Evolutionary conservation across 1,140 invertebrate genomes (phyloP).

Genomic region (Musca domestica): DNA sequence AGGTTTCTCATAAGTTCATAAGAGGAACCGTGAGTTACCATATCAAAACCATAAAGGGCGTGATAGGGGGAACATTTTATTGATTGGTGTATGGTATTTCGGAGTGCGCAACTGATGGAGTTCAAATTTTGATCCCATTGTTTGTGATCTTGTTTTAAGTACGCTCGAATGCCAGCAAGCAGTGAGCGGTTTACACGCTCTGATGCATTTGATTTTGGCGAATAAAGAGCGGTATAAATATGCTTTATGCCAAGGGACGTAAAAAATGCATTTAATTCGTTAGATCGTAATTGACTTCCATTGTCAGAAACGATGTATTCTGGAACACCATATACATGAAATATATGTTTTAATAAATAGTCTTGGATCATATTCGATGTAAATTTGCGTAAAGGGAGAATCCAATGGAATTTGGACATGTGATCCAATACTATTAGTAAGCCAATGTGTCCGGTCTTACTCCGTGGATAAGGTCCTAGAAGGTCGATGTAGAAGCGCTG

Average conservation of each 20-base stretch:
- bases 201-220: background rate
- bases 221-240: no score
- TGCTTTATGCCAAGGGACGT: background rate
- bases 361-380: background rate
- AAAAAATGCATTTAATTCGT: no score
- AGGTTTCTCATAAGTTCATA: slow-evolving; percentile 16
- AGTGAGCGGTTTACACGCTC: background rate
- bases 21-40: slow-evolving; percentile 21
- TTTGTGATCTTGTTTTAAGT: background rate
- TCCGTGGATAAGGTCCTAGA: background rate
- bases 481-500: slow-evolving; percentile 23
- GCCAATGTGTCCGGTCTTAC: background rate
- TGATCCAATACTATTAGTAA: background rate
- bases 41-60: slow-evolving; percentile 17
- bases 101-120: background rate
- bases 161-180: background rate
- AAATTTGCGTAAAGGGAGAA: slow-evolving; percentile 37
- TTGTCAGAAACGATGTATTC: background rate
- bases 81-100: background rate
- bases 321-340: background rate
- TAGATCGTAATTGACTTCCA: no score
- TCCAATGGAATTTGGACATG: slow-evolving; percentile 1
- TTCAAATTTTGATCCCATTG: background rate
- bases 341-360: background rate
- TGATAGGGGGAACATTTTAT: background rate